phyloP scores from a whole-genome alignment of 2,888 invertebrate species.

The Coecobrya sp. region DNA sequence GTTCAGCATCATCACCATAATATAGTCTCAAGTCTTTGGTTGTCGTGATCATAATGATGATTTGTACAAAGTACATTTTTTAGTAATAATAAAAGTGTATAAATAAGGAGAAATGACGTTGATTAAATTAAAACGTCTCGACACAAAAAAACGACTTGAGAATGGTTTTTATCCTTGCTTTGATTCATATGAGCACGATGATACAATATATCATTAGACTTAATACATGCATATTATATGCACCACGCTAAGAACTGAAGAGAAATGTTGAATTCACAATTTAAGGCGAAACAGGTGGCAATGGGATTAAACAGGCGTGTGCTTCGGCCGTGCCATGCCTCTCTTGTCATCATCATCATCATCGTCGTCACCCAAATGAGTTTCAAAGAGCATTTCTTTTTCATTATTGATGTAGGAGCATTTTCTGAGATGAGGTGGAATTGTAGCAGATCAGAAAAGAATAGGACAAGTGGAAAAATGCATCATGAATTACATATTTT shows the following conservation, averaged over 20 bases:
- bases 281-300: constrained; percentile 72
- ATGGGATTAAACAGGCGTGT: constrained; percentile 78
- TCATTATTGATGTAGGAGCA: not conserved
- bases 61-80: constrained; percentile 10
- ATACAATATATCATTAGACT: constrained; percentile 71
- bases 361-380: not conserved
- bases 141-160: constrained; percentile 35
- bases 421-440: not conserved
- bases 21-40: not conserved
- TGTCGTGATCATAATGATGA: constrained; percentile 5
- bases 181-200: constrained; percentile 50
- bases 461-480: constrained; percentile 18
- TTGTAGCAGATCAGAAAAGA: constrained; percentile 30
- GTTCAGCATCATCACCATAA: not conserved
- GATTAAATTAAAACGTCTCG: constrained; percentile 61
- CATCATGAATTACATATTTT: not conserved
- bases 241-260: not conserved
- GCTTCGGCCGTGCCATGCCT: constrained; percentile 69
- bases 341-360: constrained; percentile 50
- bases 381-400: constrained; percentile 6
- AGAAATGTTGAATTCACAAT: constrained; percentile 52
- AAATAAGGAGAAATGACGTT: constrained; percentile 67
- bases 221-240: not conserved
- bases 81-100: not conserved
- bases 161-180: constrained; percentile 55